Evolutionary conservation across 1,140 invertebrate species (phyloP).

Genomic region (Aphelinus certus): DNA sequence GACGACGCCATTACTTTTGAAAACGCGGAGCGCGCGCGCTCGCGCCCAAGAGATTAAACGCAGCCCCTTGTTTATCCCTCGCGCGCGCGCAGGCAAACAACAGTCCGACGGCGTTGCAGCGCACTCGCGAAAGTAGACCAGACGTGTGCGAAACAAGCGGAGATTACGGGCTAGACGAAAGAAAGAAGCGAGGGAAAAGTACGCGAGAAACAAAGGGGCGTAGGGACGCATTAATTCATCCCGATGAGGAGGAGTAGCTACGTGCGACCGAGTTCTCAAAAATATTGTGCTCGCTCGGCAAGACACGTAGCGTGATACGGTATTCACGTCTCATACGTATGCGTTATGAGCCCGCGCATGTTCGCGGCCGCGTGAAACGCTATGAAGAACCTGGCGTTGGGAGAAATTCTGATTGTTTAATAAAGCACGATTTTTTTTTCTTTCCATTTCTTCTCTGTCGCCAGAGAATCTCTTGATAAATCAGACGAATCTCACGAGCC

Average conservation of each 20-base stretch:
- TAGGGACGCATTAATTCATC: slow-evolving; percentile 25
- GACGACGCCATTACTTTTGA: slow-evolving; percentile 16
- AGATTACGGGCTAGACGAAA: slow-evolving; percentile 31
- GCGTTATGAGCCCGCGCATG: no score
- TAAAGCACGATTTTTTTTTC: no score
- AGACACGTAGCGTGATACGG: no score
- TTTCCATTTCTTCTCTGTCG: no score
- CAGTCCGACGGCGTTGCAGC: background rate
- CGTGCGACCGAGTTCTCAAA: background rate
- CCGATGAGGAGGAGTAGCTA: background rate
- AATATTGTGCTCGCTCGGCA: slow-evolving; percentile 4
- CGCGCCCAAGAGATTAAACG: slow-evolving; percentile 22
- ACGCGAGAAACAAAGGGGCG: background rate
- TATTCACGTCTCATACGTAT: no score
- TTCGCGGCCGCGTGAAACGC: no score
- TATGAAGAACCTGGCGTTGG: no score
- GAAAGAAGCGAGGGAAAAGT: background rate
- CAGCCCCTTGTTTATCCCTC: no score
- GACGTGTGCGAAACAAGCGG: slow-evolving; percentile 2
- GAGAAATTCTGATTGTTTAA: no score
- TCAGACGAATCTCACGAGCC: no score
- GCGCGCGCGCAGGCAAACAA: no score
- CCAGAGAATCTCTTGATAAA: no score
- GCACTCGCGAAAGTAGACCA: background rate
- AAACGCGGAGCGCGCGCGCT: background rate